phyloP scores from a whole-genome alignment of 1,140 invertebrate genomes.

The Orchesella cincta region DNA sequence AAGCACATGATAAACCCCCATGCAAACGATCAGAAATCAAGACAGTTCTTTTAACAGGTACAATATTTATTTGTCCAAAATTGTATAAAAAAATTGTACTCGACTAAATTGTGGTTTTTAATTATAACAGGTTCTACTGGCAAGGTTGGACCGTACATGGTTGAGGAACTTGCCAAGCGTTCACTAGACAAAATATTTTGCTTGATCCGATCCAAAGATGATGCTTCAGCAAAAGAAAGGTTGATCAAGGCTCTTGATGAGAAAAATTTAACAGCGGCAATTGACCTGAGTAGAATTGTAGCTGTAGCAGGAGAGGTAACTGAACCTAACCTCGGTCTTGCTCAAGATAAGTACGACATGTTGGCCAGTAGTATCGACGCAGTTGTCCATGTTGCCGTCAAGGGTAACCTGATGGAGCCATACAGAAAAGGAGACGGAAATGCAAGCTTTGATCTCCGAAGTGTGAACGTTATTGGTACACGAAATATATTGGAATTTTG shows the following conservation, averaged over 20 bases:
- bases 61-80: neutral
- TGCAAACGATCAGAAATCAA: neutral
- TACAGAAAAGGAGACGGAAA: neutral
- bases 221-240: neutral
- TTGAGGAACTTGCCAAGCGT: neutral
- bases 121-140: neutral
- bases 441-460: conserved; percentile 1
- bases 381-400: conserved; percentile 30
- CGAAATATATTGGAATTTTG: conserved; percentile 37
- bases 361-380: conserved; percentile 20
- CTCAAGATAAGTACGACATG: neutral
- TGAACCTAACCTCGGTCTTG: neutral
- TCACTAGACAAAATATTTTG: neutral
- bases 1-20: neutral
- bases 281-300: neutral
- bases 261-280: neutral
- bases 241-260: conserved; percentile 1
- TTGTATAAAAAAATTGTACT: neutral
- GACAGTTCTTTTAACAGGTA: conserved; percentile 13
- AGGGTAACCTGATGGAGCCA: conserved; percentile 27
- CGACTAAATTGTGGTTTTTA: neutral
- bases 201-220: conserved; percentile 3
- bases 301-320: conserved; percentile 17
- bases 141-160: conserved; percentile 22
- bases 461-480: conserved; percentile 32